Conservation (phyloP, 1,140 invertebrate genomes). For the Sminthurides bifidus region DNA sequence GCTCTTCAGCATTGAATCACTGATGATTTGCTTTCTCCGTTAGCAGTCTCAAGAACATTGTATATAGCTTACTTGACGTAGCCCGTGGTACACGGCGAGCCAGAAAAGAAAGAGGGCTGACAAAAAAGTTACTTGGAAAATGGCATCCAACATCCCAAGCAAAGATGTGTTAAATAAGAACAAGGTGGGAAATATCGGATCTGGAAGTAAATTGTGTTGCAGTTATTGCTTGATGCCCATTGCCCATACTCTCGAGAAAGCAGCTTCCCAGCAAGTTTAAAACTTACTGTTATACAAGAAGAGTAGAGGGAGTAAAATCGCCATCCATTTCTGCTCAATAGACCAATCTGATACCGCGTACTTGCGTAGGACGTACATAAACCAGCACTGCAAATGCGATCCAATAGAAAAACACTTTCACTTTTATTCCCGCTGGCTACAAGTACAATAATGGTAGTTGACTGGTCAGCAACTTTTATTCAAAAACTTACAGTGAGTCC, state of each 20-base stretch:
- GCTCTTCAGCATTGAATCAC: no score
- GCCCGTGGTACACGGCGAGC: slow-evolving; percentile 86
- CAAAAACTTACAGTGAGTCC: slow-evolving; percentile 63
- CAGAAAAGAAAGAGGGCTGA: slow-evolving; percentile 80
- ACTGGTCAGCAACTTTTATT: background rate
- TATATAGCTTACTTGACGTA: slow-evolving; percentile 59
- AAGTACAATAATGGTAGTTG: background rate
- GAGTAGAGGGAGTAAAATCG: slow-evolving; percentile 72
- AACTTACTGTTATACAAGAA: slow-evolving; percentile 80
- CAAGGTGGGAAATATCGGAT: slow-evolving; percentile 83
- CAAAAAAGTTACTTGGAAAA: slow-evolving; percentile 82
- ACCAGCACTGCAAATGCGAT: slow-evolving; percentile 63
- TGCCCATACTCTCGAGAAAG: no score
- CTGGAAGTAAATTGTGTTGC: slow-evolving; percentile 41
- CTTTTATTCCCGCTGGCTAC: no score
- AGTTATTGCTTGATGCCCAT: background rate
- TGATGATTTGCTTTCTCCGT: no score
- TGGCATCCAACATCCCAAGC: slow-evolving; percentile 75
- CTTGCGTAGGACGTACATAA: slow-evolving; percentile 72
- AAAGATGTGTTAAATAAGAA: slow-evolving; percentile 82
- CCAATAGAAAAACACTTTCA: slow-evolving; percentile 10
- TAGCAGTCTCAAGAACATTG: no score
- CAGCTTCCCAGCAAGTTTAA: background rate
- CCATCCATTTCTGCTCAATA: slow-evolving; percentile 95
- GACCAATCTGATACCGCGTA: slow-evolving; percentile 88